Conservation (phyloP, 2,797 vertebrate genomes). For the Morelia viridis region DNA sequence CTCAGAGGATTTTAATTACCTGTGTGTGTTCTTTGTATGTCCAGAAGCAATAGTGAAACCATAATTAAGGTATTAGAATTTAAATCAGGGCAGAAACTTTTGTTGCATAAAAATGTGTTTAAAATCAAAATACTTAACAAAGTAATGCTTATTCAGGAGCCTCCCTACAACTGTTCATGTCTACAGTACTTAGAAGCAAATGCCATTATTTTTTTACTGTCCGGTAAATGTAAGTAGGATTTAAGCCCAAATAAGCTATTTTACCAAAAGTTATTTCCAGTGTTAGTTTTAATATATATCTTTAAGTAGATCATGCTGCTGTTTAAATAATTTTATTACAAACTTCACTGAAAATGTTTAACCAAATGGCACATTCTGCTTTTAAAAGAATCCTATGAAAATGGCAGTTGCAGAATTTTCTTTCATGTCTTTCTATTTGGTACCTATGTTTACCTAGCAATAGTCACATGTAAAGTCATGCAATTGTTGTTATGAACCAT, state of each 20-base stretch:
- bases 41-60: conserved; percentile 14
- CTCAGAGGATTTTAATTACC: conserved; percentile 33
- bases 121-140: neutral
- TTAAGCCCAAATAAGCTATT: neutral
- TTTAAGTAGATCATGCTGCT: neutral
- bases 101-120: neutral
- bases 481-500: neutral
- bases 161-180: neutral
- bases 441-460: neutral
- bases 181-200: neutral
- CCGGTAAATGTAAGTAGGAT: neutral
- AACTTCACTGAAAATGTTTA: neutral
- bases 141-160: neutral
- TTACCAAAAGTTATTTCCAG: neutral
- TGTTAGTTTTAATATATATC: neutral
- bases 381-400: neutral
- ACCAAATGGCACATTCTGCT: neutral
- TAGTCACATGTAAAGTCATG: neutral
- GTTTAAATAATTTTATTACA: neutral
- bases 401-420: neutral
- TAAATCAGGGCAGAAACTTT: neutral
- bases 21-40: neutral
- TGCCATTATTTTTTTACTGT: neutral
- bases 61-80: conserved; percentile 17
- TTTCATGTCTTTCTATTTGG: neutral